Percentiles rank a stretch among this genome's conserved stretches.
Conservation (phyloP, 2,888 invertebrate genomes). For the Agapostemon virescens region DNA sequence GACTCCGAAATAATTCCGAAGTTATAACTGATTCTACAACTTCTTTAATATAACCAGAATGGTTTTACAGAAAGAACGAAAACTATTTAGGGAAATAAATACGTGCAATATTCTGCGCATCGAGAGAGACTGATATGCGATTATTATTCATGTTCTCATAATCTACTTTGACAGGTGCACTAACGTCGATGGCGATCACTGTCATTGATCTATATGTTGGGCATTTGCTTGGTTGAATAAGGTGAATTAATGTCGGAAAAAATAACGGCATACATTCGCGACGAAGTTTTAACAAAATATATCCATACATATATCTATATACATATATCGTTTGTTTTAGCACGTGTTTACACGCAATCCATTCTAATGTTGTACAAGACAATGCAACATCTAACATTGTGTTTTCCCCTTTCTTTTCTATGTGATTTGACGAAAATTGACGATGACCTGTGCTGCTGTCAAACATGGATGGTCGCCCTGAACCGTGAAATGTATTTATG, state of each 20-base stretch:
- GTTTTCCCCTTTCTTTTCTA: conserved; percentile 81
- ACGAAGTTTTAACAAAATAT: conserved; percentile 40
- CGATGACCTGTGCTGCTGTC: conserved; percentile 81
- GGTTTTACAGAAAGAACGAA: not conserved
- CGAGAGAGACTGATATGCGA: not conserved
- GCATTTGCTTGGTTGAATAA: conserved; percentile 77
- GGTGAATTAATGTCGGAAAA: conserved; percentile 45
- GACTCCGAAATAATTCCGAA: not conserved
- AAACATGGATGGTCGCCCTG: conserved; percentile 79
- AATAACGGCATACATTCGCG: conserved; percentile 26
- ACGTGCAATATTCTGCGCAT: not conserved
- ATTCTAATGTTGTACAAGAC: conserved; percentile 51
- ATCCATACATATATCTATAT: conserved; percentile 42
- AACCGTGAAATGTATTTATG: conserved; percentile 75
- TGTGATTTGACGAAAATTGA: conserved; percentile 81
- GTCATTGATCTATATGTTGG: conserved; percentile 68
- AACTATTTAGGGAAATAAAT: conserved; percentile 7
- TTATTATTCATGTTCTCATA: not conserved
- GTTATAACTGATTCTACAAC: not conserved
- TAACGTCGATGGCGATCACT: conserved; percentile 5
- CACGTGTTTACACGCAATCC: conserved; percentile 62
- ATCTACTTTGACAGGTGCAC: conserved; percentile 22
- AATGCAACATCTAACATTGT: conserved; percentile 78
- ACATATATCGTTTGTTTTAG: conserved; percentile 55
- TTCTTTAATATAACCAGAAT: conserved; percentile 7